Evolutionary conservation across 2,888 invertebrate species (phyloP).

Genomic region (Eubasilissa splendida): DNA sequence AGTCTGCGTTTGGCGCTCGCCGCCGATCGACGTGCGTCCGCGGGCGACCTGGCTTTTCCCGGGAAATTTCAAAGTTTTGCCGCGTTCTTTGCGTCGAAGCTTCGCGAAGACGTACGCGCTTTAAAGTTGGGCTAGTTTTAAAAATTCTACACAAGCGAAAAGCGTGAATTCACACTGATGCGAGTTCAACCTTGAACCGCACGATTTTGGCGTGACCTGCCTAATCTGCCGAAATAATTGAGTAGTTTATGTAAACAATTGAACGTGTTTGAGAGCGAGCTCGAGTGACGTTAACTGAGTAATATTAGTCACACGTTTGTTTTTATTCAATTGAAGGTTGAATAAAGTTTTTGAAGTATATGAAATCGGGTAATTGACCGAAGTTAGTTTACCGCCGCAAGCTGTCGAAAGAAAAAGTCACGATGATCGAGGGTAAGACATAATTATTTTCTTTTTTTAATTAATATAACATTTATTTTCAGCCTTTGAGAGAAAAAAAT

Average conservation of each 20-base stretch:
- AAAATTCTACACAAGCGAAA: background rate
- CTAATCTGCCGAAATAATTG: slow-evolving; percentile 3
- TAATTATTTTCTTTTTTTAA: background rate
- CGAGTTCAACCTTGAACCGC: background rate
- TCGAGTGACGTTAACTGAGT: background rate
- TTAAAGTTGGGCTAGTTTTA: background rate
- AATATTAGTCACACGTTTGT: background rate
- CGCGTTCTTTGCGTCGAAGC: background rate
- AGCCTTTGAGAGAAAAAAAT: too few species aligned
- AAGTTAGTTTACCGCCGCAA: background rate
- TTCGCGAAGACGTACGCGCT: slow-evolving; percentile 1
- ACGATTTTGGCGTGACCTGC: background rate
- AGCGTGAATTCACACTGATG: background rate
- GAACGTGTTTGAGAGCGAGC: background rate
- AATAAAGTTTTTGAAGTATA: slow-evolving; percentile 3
- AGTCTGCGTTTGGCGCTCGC: slow-evolving; percentile 27
- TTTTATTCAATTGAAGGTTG: background rate
- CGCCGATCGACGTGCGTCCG: slow-evolving; percentile 10
- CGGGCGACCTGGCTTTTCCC: background rate
- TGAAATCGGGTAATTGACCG: background rate
- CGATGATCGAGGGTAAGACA: slow-evolving; percentile 27
- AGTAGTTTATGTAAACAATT: slow-evolving; percentile 13
- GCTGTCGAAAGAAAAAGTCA: slow-evolving; percentile 32
- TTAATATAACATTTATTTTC: too few species aligned
- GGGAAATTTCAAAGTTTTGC: slow-evolving; percentile 27